Conservation (phyloP, 2,113 vertebrate species). For the Apodemus speciosus region DNA sequence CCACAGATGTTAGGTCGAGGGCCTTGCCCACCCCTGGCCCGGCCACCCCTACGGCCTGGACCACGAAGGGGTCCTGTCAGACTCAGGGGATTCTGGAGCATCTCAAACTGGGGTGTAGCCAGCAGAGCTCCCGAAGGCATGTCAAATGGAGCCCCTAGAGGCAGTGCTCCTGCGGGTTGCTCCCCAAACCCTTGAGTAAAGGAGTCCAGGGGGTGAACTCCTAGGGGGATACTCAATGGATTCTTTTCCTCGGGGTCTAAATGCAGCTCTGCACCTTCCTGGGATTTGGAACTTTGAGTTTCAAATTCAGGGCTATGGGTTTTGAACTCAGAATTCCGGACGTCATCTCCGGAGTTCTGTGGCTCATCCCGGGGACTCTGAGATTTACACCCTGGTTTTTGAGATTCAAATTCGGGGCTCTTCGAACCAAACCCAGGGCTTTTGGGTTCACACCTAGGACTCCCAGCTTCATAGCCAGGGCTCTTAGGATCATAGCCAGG, state of each 20-base stretch:
- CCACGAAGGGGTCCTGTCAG: constrained; percentile 70
- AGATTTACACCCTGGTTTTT: constrained; percentile 37
- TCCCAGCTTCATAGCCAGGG: constrained; percentile 78
- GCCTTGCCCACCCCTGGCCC: constrained; percentile 75
- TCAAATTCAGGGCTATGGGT: constrained; percentile 64
- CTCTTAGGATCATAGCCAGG: constrained; percentile 77
- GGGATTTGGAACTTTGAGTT: constrained; percentile 78
- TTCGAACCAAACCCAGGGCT: constrained; percentile 45
- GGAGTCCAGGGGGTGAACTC: constrained; percentile 77
- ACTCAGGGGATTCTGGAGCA: constrained; percentile 76
- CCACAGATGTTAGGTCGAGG: constrained; percentile 79
- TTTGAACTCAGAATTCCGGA: constrained; percentile 77
- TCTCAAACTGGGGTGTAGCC: constrained; percentile 73
- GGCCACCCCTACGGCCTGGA: constrained; percentile 70
- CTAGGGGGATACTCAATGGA: constrained; percentile 69
- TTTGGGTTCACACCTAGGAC: constrained; percentile 80
- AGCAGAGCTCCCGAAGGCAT: constrained; percentile 76
- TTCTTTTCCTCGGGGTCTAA: constrained; percentile 68
- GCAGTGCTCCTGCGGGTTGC: constrained; percentile 64
- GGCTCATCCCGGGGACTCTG: constrained; percentile 46
- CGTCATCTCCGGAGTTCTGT: constrained; percentile 70
- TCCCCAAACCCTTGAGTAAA: constrained; percentile 75
- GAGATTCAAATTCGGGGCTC: constrained; percentile 76
- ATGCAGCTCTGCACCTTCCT: constrained; percentile 69
- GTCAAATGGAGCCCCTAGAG: constrained; percentile 78